Evolutionary conservation across 2,888 invertebrate genomes (phyloP).

Genomic region (Dryadula phaetusa): DNA sequence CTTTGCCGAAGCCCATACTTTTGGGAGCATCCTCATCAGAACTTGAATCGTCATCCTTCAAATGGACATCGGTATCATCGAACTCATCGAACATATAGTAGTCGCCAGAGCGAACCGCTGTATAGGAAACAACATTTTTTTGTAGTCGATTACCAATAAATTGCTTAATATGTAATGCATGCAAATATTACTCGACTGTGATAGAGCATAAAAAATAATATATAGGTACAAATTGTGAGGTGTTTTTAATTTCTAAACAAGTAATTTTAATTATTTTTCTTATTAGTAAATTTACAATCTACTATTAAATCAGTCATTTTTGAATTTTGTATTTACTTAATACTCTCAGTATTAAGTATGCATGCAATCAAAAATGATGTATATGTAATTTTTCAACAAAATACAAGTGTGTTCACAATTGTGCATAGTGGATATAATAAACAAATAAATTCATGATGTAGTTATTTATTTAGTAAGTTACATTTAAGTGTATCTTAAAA

Average conservation of each 20-base stretch:
- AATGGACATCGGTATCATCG: constrained; percentile 90
- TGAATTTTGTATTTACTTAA: neutral
- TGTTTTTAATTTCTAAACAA: neutral
- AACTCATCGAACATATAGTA: constrained; percentile 99
- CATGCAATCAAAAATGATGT: neutral
- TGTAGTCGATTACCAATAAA: neutral
- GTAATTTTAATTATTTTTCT: neutral
- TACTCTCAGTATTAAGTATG: no score
- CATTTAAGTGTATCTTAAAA: neutral
- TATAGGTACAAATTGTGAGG: constrained; percentile 5
- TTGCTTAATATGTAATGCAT: constrained; percentile 12
- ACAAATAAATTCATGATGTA: neutral
- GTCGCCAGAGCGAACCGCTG: constrained; percentile 98
- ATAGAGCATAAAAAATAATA: neutral
- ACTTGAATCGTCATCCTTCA: constrained; percentile 85
- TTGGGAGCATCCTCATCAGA: constrained; percentile 82
- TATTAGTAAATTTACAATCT: no score
- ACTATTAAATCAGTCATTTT: no score
- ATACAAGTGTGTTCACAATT: no score
- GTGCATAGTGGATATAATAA: no score
- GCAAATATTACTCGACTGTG: constrained; percentile 20
- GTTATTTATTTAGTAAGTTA: no score
- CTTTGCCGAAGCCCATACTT: constrained; percentile 83
- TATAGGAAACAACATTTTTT: constrained; percentile 50
- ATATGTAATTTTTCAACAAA: neutral